Percentiles rank a stretch among this genome's conserved stretches.
Evolutionary conservation across 2,113 vertebrate species (phyloP).

Genomic region (Psittacara wagleri): DNA sequence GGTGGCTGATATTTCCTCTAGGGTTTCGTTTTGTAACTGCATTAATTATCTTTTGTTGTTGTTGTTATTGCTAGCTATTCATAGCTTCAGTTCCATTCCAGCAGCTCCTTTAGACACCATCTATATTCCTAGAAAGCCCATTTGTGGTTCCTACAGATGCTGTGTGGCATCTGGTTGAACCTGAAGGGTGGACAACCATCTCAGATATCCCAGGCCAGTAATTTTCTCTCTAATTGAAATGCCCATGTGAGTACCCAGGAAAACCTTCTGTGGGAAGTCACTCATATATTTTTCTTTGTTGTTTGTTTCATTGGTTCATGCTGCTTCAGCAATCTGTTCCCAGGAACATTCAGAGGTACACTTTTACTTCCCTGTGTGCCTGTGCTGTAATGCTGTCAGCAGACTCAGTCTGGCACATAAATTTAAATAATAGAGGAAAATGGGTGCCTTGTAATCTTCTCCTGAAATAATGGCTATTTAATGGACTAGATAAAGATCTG

Average conservation of each 20-base stretch:
- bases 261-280: neutral
- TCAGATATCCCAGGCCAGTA: neutral
- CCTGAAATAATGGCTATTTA: neutral
- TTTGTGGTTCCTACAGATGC: neutral
- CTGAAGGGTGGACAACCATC: rapidly evolving
- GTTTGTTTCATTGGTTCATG: neutral
- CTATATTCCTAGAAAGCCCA: neutral
- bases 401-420: neutral
- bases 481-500: neutral
- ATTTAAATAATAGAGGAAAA: neutral
- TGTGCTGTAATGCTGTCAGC: neutral
- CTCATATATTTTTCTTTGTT: neutral
- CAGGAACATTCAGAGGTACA: neutral
- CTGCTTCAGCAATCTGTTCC: neutral
- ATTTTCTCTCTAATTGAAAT: neutral
- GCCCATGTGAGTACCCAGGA: rapidly evolving
- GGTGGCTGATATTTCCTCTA: neutral
- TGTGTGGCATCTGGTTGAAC: neutral
- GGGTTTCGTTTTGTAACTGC: neutral
- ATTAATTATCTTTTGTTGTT: neutral
- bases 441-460: neutral
- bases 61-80: neutral
- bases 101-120: neutral
- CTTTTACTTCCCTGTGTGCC: neutral
- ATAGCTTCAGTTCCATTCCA: neutral